These are phyloP conservation scores for Polyodon spathula DNA, from an alignment of 2,113 vertebrate genomes.

Conservation along the genomic window DNA sequence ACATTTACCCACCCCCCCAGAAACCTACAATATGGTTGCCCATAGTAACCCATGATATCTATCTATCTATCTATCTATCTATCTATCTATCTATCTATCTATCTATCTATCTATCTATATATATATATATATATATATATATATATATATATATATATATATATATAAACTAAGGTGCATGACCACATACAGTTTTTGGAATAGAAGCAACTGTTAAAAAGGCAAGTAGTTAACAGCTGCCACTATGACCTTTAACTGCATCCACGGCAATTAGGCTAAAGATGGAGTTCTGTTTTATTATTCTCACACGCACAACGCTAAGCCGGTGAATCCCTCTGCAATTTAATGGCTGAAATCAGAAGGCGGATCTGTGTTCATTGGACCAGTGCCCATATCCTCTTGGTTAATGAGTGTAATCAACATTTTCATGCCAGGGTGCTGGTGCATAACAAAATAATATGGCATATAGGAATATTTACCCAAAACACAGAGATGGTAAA, in stretches of 20 bases:
- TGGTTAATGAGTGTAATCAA: slow-evolving; percentile 98
- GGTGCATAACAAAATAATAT: slow-evolving; percentile 81
- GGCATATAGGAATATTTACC: slow-evolving; percentile 71
- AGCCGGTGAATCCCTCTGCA: slow-evolving; percentile 69
- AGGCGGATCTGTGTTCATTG: slow-evolving; percentile 86
- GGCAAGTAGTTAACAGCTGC: slow-evolving; percentile 82
- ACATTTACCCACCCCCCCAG: too few relatives aligned
- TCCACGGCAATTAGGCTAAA: slow-evolving; percentile 76
- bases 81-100: too few relatives aligned
- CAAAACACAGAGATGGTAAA: slow-evolving; percentile 70
- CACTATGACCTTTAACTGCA: slow-evolving; percentile 85
- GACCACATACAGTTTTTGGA: slow-evolving; percentile 29
- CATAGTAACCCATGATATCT: too few relatives aligned
- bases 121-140: too few relatives aligned
- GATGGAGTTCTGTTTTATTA: slow-evolving; percentile 81
- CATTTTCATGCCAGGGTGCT: slow-evolving; percentile 87
- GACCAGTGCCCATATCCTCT: slow-evolving; percentile 84
- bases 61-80: too few relatives aligned
- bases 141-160: too few relatives aligned
- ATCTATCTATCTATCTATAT: too few relatives aligned
- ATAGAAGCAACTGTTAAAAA: slow-evolving; percentile 62
- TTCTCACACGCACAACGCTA: slow-evolving; percentile 77
- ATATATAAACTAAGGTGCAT: slow-evolving; percentile 32
- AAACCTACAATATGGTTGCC: too few relatives aligned
- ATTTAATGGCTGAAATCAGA: slow-evolving; percentile 75